phyloP scores from a whole-genome alignment of 1,140 invertebrate genomes.

The Parasteatoda tepidariorum region DNA sequence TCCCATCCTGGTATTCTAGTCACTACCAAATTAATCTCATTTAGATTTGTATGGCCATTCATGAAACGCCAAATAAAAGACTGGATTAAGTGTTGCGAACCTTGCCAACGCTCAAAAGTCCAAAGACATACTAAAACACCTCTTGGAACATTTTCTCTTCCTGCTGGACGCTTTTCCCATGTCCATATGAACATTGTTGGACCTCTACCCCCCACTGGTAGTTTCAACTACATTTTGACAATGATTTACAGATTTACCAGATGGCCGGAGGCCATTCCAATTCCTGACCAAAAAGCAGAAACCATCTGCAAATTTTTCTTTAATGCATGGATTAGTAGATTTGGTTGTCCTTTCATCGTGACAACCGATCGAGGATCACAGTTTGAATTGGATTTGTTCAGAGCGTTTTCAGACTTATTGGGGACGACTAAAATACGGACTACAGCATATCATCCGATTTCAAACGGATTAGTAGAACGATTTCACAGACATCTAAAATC shows the following conservation, averaged over 20 bases:
- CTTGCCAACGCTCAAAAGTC: slow-evolving; percentile 41
- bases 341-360: slow-evolving; percentile 64
- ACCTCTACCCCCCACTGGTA: background rate
- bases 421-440: background rate
- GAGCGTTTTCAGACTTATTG: background rate
- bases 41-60: background rate
- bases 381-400: slow-evolving; percentile 62
- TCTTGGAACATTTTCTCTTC: background rate
- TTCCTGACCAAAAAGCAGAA: slow-evolving; percentile 67
- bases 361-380: slow-evolving; percentile 69
- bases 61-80: background rate
- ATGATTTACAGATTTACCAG: background rate
- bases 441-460: background rate
- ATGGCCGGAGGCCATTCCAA: slow-evolving; percentile 69
- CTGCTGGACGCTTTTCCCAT: background rate
- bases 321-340: slow-evolving; percentile 66
- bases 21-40: background rate
- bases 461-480: background rate
- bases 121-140: background rate
- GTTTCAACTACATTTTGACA: slow-evolving; percentile 27
- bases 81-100: background rate
- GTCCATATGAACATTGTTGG: background rate
- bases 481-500: background rate
- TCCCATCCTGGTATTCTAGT: background rate
- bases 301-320: slow-evolving; percentile 66